phyloP scores from a whole-genome alignment of 2,113 vertebrate species.

The Pterocles orientalis region DNA sequence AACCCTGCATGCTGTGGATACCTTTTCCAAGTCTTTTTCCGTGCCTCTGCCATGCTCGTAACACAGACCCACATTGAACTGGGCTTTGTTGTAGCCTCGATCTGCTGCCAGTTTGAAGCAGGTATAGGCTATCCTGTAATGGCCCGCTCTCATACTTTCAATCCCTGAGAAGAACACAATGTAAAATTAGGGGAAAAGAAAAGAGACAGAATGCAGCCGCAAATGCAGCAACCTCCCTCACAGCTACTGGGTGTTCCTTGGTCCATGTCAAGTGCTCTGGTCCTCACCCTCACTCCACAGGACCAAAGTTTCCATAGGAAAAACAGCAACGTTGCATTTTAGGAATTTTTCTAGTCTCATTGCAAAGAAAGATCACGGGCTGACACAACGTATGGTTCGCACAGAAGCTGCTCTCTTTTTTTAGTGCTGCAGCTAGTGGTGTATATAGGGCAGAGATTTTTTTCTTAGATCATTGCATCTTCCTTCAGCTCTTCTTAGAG shows the following conservation, averaged over 20 bases:
- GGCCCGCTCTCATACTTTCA: conserved; percentile 77
- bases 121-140: conserved; percentile 76
- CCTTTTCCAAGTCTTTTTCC: conserved; percentile 80
- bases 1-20: not conserved
- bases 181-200: not conserved
- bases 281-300: not conserved
- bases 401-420: not conserved
- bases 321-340: not conserved
- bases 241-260: not conserved
- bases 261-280: not conserved
- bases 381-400: not conserved
- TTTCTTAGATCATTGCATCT: conserved; percentile 10
- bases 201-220: not conserved
- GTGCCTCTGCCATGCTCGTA: conserved; percentile 90
- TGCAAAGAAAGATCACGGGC: not conserved
- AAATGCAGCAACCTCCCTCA: not conserved
- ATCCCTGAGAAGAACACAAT: conserved; percentile 76
- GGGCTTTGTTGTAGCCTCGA: conserved; percentile 89
- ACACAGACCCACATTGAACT: conserved; percentile 92
- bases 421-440: not conserved
- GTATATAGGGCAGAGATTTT: conserved; percentile 25
- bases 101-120: conserved; percentile 89
- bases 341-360: not conserved
- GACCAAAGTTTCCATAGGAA: not conserved
- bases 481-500: not conserved